phyloP scores from a whole-genome alignment of 2,888 invertebrate genomes.

The Schrankia costaestrigalis region DNA sequence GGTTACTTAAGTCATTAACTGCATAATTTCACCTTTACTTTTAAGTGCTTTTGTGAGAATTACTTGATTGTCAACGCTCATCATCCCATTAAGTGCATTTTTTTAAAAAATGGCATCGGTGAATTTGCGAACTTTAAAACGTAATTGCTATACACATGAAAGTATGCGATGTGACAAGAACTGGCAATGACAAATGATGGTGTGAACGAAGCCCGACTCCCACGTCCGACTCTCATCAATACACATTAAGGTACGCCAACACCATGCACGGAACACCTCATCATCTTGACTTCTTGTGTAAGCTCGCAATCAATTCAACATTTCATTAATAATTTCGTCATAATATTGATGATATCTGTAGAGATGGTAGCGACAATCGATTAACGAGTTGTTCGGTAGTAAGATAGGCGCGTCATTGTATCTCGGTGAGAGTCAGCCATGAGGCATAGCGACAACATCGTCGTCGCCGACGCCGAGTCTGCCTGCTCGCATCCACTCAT shows the following conservation, averaged over 20 bases:
- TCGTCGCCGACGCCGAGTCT: conserved; percentile 67
- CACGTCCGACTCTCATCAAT: conserved; percentile 65
- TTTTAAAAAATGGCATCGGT: conserved; percentile 55
- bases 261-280: conserved; percentile 15
- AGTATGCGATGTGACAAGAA: conserved; percentile 66
- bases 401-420: conserved; percentile 12
- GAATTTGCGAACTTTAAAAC: conserved; percentile 64
- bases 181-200: conserved; percentile 74
- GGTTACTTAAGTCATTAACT: conserved; percentile 18
- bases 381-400: conserved; percentile 27
- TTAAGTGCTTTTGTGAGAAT: conserved; percentile 21
- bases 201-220: conserved; percentile 49
- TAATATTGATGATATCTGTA: conserved; percentile 32
- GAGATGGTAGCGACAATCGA: conserved; percentile 31
- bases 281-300: conserved; percentile 23
- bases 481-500: conserved; percentile 53
- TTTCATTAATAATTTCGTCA: conserved; percentile 33
- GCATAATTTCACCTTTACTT: conserved; percentile 11
- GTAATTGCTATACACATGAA: conserved; percentile 72
- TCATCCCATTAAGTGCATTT: conserved; percentile 46
- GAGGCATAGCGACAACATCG: conserved; percentile 28
- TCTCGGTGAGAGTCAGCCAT: conserved; percentile 13
- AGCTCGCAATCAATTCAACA: conserved; percentile 36
- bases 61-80: conserved; percentile 49
- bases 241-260: conserved; percentile 40